Percentiles rank a stretch among this genome's conserved stretches.
Evolutionary conservation across 2,888 invertebrate species (phyloP).

Genomic region (Idaea dimidiata): DNA sequence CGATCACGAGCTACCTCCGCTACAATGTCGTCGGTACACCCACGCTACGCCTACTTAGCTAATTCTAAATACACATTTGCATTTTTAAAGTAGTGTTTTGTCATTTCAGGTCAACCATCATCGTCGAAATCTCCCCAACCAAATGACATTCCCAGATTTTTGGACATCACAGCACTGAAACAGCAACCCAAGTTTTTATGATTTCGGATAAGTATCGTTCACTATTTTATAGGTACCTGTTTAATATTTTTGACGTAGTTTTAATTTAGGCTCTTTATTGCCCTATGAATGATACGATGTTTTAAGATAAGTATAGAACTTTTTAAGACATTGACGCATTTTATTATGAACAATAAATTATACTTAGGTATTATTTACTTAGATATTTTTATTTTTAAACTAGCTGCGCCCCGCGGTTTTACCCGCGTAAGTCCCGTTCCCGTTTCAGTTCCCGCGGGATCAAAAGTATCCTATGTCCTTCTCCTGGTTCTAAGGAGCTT

Average conservation of each 20-base stretch:
- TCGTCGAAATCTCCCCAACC: conserved; percentile 35
- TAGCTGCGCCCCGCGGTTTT: too few relatives aligned
- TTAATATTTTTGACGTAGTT: conserved; percentile 10
- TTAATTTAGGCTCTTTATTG: conserved; percentile 17
- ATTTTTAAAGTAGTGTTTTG: conserved; percentile 3
- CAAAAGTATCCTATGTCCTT: too few relatives aligned
- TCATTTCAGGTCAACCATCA: conserved; percentile 39
- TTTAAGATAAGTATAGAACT: not conserved
- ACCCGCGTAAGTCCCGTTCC: too few relatives aligned
- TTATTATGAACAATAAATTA: conserved; percentile 17
- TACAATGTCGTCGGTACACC: too few relatives aligned
- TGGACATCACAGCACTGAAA: conserved; percentile 85
- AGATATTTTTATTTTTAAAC: not conserved
- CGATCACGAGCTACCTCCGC: too few relatives aligned
- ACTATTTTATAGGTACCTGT: not conserved
- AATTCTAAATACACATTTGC: too few relatives aligned
- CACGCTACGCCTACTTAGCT: too few relatives aligned
- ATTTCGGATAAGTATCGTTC: conserved; percentile 11
- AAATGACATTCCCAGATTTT: conserved; percentile 77
- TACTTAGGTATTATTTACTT: conserved; percentile 5
- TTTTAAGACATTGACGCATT: not conserved
- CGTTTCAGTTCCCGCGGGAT: too few relatives aligned
- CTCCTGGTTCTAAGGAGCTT: too few relatives aligned
- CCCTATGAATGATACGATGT: conserved; percentile 4
- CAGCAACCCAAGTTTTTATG: conserved; percentile 84